Evolutionary conservation across 1,140 invertebrate species (phyloP), one percentile per base, ranked within the genome.

Genomic region (Brachionus rotundiformis): DNA sequence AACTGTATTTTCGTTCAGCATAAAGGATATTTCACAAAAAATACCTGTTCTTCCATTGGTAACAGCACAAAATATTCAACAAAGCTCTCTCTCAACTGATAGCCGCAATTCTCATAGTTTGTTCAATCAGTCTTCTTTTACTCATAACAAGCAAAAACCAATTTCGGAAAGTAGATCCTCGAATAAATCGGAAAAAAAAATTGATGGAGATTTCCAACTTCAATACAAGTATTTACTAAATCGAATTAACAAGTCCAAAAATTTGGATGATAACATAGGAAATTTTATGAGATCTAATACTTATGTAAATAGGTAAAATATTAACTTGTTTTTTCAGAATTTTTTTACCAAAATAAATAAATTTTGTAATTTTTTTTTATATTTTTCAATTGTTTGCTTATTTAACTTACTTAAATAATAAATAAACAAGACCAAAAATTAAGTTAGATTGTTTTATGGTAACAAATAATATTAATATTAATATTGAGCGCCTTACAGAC

Each of bases 211-310:
- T 4, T 44, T 73, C 44, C 33, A 73, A 27, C 36, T 73, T 8
- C 68, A 73, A 16, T 73, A 73, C 27, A 39, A 27, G 25, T 73
- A 44, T 73, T 41, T 73, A 25, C 2, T 73, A 29, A 73, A 73
- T n/a, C 6, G 3, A 73, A 31, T 73, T 25, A 73, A 73, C 29
- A 73, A 73, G 25, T 11, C 68, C 5, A 44, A 73, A 73, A 36
- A 71, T 16, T 19, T 71, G n/a, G 65, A 71, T 8, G 65, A 71
- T 36, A 71, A 71, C 31, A 36, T 71, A 7, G 33, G 33, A 13
- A 11, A 71, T 71, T 36, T 71, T n/a, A 39, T 73, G 3, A 19
- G 36, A 8, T 73, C 68, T 3, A 44, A 73, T 73, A 73, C 68
- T 44, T 73, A 73, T 44, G 68, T 73, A 41, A 73, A 73, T 44